These are phyloP conservation scores for Argentina silus DNA, from an alignment of 2,797 vertebrate genomes.

Conservation along the genomic window DNA sequence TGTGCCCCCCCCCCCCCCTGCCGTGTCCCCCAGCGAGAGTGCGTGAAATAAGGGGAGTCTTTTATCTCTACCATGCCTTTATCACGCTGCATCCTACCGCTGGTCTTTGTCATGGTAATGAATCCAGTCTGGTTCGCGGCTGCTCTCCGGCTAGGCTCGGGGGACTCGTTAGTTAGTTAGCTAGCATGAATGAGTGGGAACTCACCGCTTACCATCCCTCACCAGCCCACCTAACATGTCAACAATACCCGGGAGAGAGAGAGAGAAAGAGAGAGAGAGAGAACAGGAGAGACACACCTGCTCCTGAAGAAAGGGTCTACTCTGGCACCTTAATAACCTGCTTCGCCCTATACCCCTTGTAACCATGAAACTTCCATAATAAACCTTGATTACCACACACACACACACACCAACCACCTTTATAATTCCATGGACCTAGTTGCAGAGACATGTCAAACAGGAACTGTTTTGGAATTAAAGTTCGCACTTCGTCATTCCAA, in stretches of 20 bases:
- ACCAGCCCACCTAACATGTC: slow-evolving; percentile 28
- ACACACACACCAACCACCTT: too few species aligned
- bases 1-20: slow-evolving; percentile 37
- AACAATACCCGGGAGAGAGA: slow-evolving; percentile 42
- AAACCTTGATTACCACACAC: not conserved
- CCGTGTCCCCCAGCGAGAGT: slow-evolving; percentile 33
- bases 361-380: not conserved
- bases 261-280: too few species aligned
- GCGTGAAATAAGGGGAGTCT: slow-evolving; percentile 48
- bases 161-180: slow-evolving; percentile 71
- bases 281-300: slow-evolving; percentile 57
- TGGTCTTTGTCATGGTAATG: slow-evolving; percentile 75
- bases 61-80: slow-evolving; percentile 57
- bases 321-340: slow-evolving; percentile 29
- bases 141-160: slow-evolving; percentile 64
- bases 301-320: slow-evolving; percentile 49
- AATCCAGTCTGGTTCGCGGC: slow-evolving; percentile 64
- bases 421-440: too few species aligned
- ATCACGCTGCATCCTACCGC: slow-evolving; percentile 59
- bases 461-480: not conserved
- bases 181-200: slow-evolving; percentile 55
- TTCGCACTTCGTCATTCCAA: not conserved
- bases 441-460: not conserved
- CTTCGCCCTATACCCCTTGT: not conserved
- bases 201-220: slow-evolving; percentile 1